Evolutionary conservation across 2,888 invertebrate species (phyloP), one percentile per base, ranked within the genome.

Genomic region (Nezara viridula): DNA sequence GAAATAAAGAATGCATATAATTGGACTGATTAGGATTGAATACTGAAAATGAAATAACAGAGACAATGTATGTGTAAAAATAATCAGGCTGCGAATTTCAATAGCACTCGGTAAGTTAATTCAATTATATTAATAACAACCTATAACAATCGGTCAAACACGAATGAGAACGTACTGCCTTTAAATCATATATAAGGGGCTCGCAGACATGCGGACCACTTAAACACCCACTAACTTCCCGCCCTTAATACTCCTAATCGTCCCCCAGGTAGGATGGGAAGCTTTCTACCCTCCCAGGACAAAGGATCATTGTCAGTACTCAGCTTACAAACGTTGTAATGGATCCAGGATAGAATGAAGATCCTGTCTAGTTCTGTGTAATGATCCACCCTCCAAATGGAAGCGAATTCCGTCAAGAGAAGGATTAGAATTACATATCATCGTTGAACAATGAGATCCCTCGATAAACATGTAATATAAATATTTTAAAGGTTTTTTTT

Each of bases 331-430:
- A 32, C 19, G 19, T 32, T 73, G 66, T 73, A 73, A 73, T 73
- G 66, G 32, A 73, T 37, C 66, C 37, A 73, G 66, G 32, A 19
- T 73, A 32, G 66, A 73, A 73, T 73, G 66, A 73, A 37, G 66
- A 73, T 73, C 32, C 66, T 73, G 32, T 73, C 66, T 73, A 37
- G 66, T 73, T 73, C 66, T 73, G 32, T 73, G 32, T 73, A 73
- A 32, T 37, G 66, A 73, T 73, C 66, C 24, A 21, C 37, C n/a
- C 37, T 37, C 66, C 66, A 5, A 73, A 37, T 73, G 66, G 37
- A 19, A 73, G 19, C 19, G 66, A 19, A 32, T 73, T 73, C 66
- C 37, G 37, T 9, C 37, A 19, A 37, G 66, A 19, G 32, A 24
- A 73, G 19, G 66, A 73, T 0, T 37, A 73, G 37, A 19, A 10